Evolutionary conservation across 1,140 invertebrate genomes (phyloP).

Genomic region (Formica selysi): DNA sequence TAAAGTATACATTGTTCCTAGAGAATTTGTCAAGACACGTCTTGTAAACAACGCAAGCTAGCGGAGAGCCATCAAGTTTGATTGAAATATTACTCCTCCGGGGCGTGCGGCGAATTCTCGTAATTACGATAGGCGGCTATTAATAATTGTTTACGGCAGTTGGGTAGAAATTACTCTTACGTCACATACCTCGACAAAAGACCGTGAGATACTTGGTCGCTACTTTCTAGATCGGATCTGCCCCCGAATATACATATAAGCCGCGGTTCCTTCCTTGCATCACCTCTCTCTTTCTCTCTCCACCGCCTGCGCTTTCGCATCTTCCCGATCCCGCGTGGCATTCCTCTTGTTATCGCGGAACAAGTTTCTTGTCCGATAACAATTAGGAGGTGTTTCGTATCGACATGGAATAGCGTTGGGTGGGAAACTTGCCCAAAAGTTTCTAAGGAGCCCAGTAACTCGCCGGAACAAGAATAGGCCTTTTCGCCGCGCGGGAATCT

Average conservation of each 20-base stretch:
- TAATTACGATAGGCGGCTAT: slow-evolving; percentile 73
- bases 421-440: slow-evolving; percentile 77
- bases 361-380: slow-evolving; percentile 85
- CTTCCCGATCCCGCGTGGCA: slow-evolving; percentile 59
- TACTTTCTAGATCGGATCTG: slow-evolving; percentile 65
- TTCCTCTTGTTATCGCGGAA: slow-evolving; percentile 81
- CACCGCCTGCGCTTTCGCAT: not conserved
- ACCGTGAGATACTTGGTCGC: slow-evolving; percentile 61
- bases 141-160: slow-evolving; percentile 75
- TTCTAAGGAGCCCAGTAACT: slow-evolving; percentile 86
- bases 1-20: not conserved
- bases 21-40: slow-evolving; percentile 37
- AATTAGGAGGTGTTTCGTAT: slow-evolving; percentile 83
- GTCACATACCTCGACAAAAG: slow-evolving; percentile 25
- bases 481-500: slow-evolving; percentile 87
- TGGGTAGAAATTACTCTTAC: slow-evolving; percentile 63
- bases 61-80: slow-evolving; percentile 64
- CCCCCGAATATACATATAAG: slow-evolving; percentile 13
- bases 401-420: slow-evolving; percentile 80
- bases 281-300: slow-evolving; percentile 65
- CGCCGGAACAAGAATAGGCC: slow-evolving; percentile 89
- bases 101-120: slow-evolving; percentile 60
- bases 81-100: slow-evolving; percentile 70
- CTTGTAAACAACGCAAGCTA: slow-evolving; percentile 45
- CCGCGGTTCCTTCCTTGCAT: slow-evolving; percentile 25